Conservation (phyloP, 2,888 invertebrate species). For the Urechis unicinctus region DNA sequence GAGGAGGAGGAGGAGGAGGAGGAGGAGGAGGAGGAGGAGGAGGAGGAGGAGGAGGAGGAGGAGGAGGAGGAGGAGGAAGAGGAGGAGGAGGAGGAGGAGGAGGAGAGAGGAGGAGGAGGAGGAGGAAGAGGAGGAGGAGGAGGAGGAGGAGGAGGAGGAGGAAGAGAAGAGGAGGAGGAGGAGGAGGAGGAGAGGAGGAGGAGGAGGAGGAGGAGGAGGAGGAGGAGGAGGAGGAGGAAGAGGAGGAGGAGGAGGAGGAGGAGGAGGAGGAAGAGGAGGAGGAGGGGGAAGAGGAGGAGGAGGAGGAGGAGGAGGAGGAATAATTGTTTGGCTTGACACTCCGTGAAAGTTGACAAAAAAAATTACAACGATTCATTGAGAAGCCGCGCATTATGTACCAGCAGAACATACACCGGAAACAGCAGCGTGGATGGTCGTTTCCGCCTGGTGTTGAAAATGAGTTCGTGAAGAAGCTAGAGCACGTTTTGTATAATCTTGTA, state of each 20-base stretch:
- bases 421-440: no score
- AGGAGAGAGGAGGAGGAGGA: background rate
- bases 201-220: background rate
- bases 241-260: no score
- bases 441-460: no score
- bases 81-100: background rate
- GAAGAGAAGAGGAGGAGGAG: background rate
- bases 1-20: background rate
- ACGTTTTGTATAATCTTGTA: no score
- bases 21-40: background rate
- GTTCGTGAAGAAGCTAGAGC: no score
- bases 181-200: background rate
- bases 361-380: no score
- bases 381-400: no score
- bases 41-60: slow-evolving; percentile 1
- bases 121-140: no score
- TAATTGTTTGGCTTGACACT: background rate
- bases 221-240: no score
- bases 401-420: no score
- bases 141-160: no score
- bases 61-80: background rate
- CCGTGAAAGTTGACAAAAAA: no score
- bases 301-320: background rate
- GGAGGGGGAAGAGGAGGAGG: background rate
- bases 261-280: slow-evolving; percentile 1